A percentile compares a stretch with the other conserved stretches of the same genome.
Conservation (phyloP, 2,888 invertebrate species). For the Plebejus anna region DNA sequence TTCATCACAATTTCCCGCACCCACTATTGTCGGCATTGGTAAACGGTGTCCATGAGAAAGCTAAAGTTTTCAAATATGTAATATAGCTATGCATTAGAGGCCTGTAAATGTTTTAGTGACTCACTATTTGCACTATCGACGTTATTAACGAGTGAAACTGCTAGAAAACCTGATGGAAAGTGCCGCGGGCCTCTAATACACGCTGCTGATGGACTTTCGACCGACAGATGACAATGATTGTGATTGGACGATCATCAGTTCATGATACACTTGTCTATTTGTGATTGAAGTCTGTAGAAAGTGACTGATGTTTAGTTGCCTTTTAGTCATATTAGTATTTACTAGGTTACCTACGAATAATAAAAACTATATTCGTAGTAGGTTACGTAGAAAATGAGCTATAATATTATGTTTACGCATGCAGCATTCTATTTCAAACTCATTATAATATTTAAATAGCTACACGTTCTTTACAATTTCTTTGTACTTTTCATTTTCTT, state of each 20-base stretch:
- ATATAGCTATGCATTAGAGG: not conserved
- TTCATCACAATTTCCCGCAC: too few relatives aligned
- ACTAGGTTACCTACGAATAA: too few relatives aligned
- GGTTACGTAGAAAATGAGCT: too few relatives aligned
- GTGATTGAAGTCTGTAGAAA: not conserved
- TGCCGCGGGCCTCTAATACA: not conserved
- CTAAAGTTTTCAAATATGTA: not conserved
- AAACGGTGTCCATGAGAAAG: not conserved
- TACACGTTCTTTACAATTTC: too few relatives aligned
- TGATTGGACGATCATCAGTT: slow-evolving; percentile 11
- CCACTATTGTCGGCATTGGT: not conserved
- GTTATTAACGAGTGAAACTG: slow-evolving; percentile 1
- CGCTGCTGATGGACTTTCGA: slow-evolving; percentile 1
- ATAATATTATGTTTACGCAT: too few relatives aligned
- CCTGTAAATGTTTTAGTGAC: not conserved
- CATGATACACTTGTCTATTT: not conserved
- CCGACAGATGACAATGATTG: slow-evolving; percentile 16
- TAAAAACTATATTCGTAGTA: too few relatives aligned
- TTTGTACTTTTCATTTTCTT: too few relatives aligned
- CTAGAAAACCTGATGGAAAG: slow-evolving; percentile 19
- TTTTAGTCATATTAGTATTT: not conserved
- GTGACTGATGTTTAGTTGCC: not conserved
- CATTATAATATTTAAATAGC: too few relatives aligned
- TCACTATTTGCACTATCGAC: not conserved
- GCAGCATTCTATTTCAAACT: too few relatives aligned